phyloP scores from a whole-genome alignment of 1,140 invertebrate species.

The Trichonephila clavipes region DNA sequence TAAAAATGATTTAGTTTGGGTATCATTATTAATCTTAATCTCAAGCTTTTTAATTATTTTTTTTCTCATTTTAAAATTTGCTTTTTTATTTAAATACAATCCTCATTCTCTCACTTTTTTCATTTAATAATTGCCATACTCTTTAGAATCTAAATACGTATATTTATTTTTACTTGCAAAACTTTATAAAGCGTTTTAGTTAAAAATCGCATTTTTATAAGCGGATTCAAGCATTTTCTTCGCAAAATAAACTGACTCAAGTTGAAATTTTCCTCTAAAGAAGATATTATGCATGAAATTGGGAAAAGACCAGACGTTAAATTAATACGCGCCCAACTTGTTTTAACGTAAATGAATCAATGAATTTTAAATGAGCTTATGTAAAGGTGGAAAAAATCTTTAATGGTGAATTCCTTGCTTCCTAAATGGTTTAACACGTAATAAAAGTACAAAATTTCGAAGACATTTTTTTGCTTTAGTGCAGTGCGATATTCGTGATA shows the following conservation, averaged over 20 bases:
- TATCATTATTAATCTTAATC: no score
- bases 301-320: neutral
- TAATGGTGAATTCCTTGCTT: neutral
- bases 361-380: slow-evolving; percentile 33
- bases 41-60: no score
- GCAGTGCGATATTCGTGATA: neutral
- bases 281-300: neutral
- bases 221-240: neutral
- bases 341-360: neutral
- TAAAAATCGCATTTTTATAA: neutral
- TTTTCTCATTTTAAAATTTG: no score
- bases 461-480: neutral
- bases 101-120: no score
- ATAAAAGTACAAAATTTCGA: neutral
- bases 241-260: neutral
- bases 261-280: neutral
- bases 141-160: no score
- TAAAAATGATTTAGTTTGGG: no score
- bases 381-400: neutral
- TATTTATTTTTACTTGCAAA: no score
- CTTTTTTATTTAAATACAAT: no score
- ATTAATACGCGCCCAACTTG: neutral
- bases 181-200: no score
- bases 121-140: no score
- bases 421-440: neutral